Conservation (phyloP, 2,888 invertebrate genomes). For the Drosophila bunnanda region DNA sequence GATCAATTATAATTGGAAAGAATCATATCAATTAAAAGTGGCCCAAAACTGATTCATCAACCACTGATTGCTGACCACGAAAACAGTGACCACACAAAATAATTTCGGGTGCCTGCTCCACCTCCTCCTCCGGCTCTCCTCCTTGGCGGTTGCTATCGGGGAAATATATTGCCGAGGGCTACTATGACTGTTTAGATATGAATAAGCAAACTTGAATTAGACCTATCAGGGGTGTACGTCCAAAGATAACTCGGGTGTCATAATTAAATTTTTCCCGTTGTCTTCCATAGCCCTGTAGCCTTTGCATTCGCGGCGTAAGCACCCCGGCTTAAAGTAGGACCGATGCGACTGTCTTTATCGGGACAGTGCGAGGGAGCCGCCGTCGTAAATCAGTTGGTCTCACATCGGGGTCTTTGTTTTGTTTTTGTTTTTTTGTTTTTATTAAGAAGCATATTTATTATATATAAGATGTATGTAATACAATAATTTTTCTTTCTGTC, state of each 20-base stretch:
- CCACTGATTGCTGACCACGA: conserved; percentile 39
- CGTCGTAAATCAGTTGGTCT: conserved; percentile 67
- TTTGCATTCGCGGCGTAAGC: conserved; percentile 45
- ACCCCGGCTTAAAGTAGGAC: conserved; percentile 46
- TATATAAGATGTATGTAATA: conserved; percentile 82
- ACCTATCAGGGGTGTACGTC: conserved; percentile 72
- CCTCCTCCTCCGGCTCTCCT: background rate
- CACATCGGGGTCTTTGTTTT: conserved; percentile 42
- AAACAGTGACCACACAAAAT: conserved; percentile 36
- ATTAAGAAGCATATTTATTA: conserved; percentile 82
- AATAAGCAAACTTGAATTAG: conserved; percentile 49
- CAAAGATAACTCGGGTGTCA: conserved; percentile 75
- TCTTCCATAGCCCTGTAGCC: conserved; percentile 44
- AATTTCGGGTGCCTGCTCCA: background rate
- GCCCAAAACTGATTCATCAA: conserved; percentile 43
- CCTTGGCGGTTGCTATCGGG: conserved; percentile 30
- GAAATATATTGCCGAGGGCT: conserved; percentile 38
- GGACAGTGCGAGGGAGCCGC: conserved; percentile 52
- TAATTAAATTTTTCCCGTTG: conserved; percentile 70
- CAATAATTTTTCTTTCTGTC: conserved; percentile 74
- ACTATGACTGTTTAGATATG: conserved; percentile 48
- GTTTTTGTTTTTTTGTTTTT: conserved; percentile 58
- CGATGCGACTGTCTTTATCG: conserved; percentile 43
- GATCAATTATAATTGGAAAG: conserved; percentile 46
- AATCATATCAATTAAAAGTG: conserved; percentile 48